phyloP scores from a whole-genome alignment of 2,113 vertebrate species.

The Indicator maculatus region DNA sequence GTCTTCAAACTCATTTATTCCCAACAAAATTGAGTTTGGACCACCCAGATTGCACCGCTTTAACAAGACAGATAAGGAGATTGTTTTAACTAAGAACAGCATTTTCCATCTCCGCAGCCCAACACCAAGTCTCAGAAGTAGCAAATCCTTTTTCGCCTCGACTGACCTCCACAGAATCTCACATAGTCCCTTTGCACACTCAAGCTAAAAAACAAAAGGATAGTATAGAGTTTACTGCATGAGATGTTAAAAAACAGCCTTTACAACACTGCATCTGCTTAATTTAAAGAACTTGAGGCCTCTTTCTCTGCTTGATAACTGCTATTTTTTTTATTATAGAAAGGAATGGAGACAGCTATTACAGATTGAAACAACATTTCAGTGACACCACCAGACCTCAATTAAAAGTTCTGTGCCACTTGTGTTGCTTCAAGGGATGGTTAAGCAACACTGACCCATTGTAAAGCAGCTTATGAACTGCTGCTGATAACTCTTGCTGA shows the following conservation, averaged over 20 bases:
- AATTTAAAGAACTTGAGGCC: background rate
- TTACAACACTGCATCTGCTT: background rate
- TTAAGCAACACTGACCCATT: background rate
- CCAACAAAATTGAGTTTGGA: background rate
- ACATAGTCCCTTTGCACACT: too few relatives aligned
- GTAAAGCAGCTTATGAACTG: background rate
- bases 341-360: background rate
- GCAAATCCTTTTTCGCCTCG: too few relatives aligned
- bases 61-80: background rate
- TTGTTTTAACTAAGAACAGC: background rate
- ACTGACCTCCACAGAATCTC: background rate
- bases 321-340: background rate
- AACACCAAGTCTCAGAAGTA: too few relatives aligned
- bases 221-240: background rate
- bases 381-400: constrained; percentile 27
- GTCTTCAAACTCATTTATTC: background rate
- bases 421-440: background rate
- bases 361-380: background rate
- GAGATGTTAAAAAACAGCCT: background rate
- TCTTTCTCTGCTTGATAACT: background rate
- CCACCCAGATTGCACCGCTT: background rate
- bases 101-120: background rate
- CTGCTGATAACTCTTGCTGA: constrained; percentile 37
- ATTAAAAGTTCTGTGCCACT: constrained; percentile 30
- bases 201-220: background rate